phyloP scores from a whole-genome alignment of 1,140 invertebrate species.

The Ceratina calcarata region DNA sequence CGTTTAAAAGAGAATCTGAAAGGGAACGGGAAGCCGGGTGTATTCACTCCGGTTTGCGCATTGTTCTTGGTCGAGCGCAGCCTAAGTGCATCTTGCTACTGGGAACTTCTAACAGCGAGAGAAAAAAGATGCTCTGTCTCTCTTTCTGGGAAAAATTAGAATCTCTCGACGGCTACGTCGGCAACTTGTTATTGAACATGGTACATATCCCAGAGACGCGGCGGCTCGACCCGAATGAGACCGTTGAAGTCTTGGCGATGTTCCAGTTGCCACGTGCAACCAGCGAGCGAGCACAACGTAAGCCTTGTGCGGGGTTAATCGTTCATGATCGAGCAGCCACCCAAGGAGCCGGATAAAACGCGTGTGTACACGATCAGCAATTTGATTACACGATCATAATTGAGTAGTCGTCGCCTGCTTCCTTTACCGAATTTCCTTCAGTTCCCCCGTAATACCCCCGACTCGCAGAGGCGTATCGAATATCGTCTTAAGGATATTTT shows the following conservation, averaged over 20 bases:
- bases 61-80: constrained; percentile 16
- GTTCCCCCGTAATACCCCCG: not conserved
- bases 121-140: not conserved
- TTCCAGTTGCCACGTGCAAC: constrained; percentile 55
- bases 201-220: constrained; percentile 30
- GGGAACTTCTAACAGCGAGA: not conserved
- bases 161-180: constrained; percentile 62
- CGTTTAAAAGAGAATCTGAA: constrained; percentile 18
- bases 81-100: constrained; percentile 22
- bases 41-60: constrained; percentile 26
- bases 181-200: constrained; percentile 71
- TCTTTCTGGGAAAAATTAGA: constrained; percentile 55
- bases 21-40: not conserved
- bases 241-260: constrained; percentile 65
- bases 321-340: constrained; percentile 53
- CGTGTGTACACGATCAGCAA: not conserved
- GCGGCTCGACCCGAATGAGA: constrained; percentile 63
- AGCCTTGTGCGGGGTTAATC: constrained; percentile 64
- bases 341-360: constrained; percentile 18
- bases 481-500: too few relatives aligned
- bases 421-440: not conserved
- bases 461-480: too few relatives aligned
- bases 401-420: not conserved
- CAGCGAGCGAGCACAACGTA: constrained; percentile 38
- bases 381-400: constrained; percentile 7